Evolutionary conservation across 53 echinoderm and acorn worm species (phyloP), one percentile per base, ranked within the genome.

Genomic region (Arbacia lixula): DNA sequence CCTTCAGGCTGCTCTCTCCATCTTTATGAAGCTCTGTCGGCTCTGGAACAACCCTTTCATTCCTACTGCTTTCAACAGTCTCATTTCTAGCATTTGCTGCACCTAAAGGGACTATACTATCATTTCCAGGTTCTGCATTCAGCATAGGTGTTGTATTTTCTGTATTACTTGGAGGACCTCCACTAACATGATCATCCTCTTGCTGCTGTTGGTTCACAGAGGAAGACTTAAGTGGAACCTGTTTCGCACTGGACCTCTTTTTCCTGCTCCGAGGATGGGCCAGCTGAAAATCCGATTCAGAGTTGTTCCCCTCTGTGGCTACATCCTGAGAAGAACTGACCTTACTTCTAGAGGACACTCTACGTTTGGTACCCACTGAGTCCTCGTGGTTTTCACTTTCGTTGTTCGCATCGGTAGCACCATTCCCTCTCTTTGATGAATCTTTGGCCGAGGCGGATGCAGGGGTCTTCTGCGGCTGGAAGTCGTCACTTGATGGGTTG

Each of bases 401-500:
- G 49, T 33, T 52, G 34, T 53, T 74, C 52, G 20, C 74, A 10
- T 46, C 46, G 8, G 8, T 6, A 46, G 8, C 14, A 14, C 1
- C 74, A 31, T 34, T 25, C n/a, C 34, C 53, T 53, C 22, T 9
- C 17, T 30, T 30, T 52, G n/a, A n/a, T n/a, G n/a, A n/a, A 19
- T 41, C 36, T 38, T 78, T 78, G 60, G 27, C 60, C 38, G 19
- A 28, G 9, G 28, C 34, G 24, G 43, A 28, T 16, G 62, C 46
- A 16, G 63, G 60, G 11, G 82, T 50, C 10, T 49, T 30, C 29
- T 32, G 9, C 2, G 28, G 51, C 64, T 81, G 62, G 35, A 63
- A 81, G 51, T 81, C 82, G 42, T 81, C 82, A 81, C 82, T 81
- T 27, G 82, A 81, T 22, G 56, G 37, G 38, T 39, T 38, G 12